Evolutionary conservation across 2,113 vertebrate genomes (phyloP), one percentile per base, ranked within the genome.

Genomic region (Forbesichthys agassizii): DNA sequence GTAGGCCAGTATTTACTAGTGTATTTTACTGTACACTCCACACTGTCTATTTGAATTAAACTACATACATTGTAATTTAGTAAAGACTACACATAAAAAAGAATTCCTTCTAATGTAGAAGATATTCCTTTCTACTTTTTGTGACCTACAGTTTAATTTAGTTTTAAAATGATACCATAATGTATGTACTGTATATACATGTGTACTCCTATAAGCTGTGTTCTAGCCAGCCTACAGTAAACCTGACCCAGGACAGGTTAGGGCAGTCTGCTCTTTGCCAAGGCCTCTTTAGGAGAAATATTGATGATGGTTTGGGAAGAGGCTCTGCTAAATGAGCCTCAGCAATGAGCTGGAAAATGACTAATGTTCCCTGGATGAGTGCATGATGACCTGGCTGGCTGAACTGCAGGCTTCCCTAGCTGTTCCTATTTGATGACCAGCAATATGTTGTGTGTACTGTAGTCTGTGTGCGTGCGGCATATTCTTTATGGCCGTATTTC

Each of bases 341-440:
- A 79, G 88, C 87, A 85, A 84, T 84, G 86, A 84, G 77, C 61
- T 89, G 86, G 77, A 85, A 90, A 86, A 90, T 90, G 87, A 90
- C 58, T 80, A 79, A 92, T 90, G 86, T 89, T 88, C 80, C 66
- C 73, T 58, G 73, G 67, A 69, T 61, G 77, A 80, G 74, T 62
- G 66, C 66, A 70, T 74, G 78, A 72, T 70, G 48, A 69, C 59
- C 16, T 10, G 66, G 83, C 67, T 64, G 75, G 75, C 67, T 73
- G 64, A 49, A 13, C 33, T 55, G 9, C 61, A 68, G 69, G 47
- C 70, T 36, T 18, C 54, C 47, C 67, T 27, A 27, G 27, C 27
- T 73, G 68, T 14, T 5, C 49, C 42, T 58, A 11, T 57, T 48
- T 64, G 52, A 64, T 58, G 67, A 60, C 56, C 49, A 16, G 54